These are phyloP conservation scores for Chaenocephalus aceratus DNA, from an alignment of 2,113 vertebrate genomes.

Conservation along the genomic window DNA sequence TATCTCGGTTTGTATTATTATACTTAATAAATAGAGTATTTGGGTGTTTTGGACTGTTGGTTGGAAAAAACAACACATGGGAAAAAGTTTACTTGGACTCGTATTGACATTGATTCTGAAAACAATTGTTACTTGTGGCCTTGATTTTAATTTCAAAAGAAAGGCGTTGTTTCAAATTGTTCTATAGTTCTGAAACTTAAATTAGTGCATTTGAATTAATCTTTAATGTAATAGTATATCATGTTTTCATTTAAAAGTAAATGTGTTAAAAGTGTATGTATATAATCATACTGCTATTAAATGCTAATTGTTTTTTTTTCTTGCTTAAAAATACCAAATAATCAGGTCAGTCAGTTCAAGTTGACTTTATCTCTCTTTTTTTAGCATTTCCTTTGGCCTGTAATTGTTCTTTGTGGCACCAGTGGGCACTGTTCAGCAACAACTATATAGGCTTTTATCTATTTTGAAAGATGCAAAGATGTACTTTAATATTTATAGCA, in stretches of 20 bases:
- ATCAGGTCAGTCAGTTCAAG: background rate
- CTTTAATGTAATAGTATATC: background rate
- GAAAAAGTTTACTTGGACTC: background rate
- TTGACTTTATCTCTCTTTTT: background rate
- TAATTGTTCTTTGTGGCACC: background rate
- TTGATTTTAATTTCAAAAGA: too few relatives aligned
- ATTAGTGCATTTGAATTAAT: background rate
- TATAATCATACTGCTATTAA: background rate
- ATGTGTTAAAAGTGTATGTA: background rate
- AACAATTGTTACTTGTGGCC: background rate
- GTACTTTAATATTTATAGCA: too few relatives aligned
- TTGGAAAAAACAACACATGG: background rate
- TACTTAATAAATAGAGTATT: background rate
- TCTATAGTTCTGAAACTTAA: too few relatives aligned
- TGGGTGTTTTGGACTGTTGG: background rate
- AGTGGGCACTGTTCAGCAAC: slow-evolving; percentile 20
- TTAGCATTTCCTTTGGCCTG: background rate
- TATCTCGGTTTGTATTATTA: background rate
- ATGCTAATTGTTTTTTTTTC: background rate
- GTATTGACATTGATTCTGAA: background rate
- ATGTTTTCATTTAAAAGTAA: background rate
- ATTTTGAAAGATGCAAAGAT: background rate
- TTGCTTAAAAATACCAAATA: background rate
- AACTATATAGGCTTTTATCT: background rate
- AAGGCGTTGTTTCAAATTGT: background rate